Conservation (phyloP, 92 coral and sea anemone species). For the Anthopleura xanthogrammica region DNA sequence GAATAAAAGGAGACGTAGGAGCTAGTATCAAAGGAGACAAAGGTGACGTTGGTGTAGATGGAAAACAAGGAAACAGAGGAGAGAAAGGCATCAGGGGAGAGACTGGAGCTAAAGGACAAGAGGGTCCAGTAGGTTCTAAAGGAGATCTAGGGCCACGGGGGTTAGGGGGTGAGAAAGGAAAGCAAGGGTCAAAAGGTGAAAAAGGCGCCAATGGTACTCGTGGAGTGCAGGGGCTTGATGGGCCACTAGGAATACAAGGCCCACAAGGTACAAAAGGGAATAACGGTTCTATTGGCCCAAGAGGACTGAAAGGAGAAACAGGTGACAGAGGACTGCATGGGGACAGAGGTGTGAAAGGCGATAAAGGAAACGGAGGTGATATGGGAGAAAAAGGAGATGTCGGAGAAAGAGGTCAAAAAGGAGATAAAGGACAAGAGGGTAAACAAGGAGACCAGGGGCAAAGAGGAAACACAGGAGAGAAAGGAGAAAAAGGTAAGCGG, state of each 20-base stretch:
- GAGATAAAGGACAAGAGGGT: neutral
- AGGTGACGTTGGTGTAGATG: neutral
- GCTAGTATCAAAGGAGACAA: neutral
- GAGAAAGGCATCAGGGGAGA: constrained; percentile 9
- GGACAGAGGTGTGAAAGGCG: neutral
- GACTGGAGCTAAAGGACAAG: neutral
- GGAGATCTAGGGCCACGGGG: constrained; percentile 12
- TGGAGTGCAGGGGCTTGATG: neutral
- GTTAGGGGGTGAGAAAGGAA: neutral
- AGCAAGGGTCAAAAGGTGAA: constrained; percentile 1
- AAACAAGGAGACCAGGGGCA: neutral
- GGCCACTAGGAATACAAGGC: neutral
- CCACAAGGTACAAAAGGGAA: neutral
- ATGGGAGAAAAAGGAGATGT: neutral
- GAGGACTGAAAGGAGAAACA: neutral
- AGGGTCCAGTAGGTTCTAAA: neutral
- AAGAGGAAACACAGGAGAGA: too few relatives aligned
- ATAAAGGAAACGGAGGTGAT: neutral
- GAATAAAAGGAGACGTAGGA: neutral
- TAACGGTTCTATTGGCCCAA: neutral
- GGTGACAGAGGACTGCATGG: constrained; percentile 2
- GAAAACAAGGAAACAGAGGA: neutral
- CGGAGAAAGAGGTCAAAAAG: constrained; percentile 9
- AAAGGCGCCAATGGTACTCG: neutral
- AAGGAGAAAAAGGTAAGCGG: too few relatives aligned